These are phyloP conservation scores for Musca domestica DNA, from an alignment of 1,140 invertebrate genomes.

Conservation along the genomic window DNA sequence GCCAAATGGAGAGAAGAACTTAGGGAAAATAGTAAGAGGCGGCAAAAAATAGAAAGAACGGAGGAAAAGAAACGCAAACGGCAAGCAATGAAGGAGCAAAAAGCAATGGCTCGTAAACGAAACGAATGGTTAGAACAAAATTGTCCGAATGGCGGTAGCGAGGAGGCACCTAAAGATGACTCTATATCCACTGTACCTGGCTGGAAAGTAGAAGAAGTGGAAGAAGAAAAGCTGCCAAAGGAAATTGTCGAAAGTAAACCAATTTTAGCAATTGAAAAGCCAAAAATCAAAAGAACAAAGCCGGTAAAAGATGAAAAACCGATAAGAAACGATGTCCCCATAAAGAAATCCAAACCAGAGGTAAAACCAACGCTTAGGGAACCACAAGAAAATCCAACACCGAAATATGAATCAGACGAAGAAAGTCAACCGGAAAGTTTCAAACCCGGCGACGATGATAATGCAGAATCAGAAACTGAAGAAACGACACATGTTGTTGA, in stretches of 20 bases:
- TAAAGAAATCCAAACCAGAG: background rate
- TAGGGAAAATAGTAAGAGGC: slow-evolving; percentile 41
- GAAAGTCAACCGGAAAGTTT: background rate
- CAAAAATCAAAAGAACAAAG: background rate
- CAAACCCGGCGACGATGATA: background rate
- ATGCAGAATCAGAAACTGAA: slow-evolving; percentile 23
- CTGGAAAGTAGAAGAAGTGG: slow-evolving; percentile 22
- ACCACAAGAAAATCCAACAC: background rate
- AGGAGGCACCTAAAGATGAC: background rate
- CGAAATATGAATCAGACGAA: background rate
- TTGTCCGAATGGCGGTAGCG: background rate
- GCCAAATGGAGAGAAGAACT: slow-evolving; percentile 40
- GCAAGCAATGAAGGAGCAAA: slow-evolving; percentile 40
- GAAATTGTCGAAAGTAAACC: background rate
- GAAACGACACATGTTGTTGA: slow-evolving; percentile 52
- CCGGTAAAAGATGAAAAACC: background rate
- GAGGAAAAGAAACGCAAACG: slow-evolving; percentile 38
- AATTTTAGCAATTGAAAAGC: too few relatives aligned
- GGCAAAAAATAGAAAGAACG: slow-evolving; percentile 34
- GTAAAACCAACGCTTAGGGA: background rate
- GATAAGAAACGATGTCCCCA: background rate
- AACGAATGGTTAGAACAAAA: slow-evolving; percentile 43
- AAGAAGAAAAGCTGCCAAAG: background rate
- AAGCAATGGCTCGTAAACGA: slow-evolving; percentile 36
- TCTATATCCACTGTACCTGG: background rate